phyloP scores from a whole-genome alignment of 2,797 vertebrate species.

The Cuculus canorus region DNA sequence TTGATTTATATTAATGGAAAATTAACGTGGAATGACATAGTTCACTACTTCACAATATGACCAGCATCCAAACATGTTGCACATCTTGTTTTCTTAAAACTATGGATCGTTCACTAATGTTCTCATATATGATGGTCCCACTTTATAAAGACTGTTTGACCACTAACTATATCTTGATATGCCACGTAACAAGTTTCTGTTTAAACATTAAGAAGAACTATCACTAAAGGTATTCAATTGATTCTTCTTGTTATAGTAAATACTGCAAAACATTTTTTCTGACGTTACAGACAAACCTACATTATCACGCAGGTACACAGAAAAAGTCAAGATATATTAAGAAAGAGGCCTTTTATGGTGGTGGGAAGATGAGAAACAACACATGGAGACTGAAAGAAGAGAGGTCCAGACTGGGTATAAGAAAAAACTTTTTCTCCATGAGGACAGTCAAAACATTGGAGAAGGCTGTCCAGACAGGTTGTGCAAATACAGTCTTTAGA shows the following conservation, averaged over 20 bases:
- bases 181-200: background rate
- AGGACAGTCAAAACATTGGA: background rate
- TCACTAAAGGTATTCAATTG: background rate
- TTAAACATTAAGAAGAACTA: background rate
- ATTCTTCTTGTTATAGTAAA: background rate
- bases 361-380: background rate
- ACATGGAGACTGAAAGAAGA: background rate
- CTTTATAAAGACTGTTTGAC: background rate
- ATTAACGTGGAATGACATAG: background rate
- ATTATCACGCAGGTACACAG: background rate
- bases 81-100: background rate
- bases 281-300: fast-evolving
- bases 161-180: background rate
- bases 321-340: background rate
- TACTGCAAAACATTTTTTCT: background rate
- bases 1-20: constrained; percentile 36
- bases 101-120: background rate
- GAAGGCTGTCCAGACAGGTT: background rate
- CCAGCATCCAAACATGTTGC: background rate
- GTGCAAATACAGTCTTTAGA: background rate
- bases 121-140: background rate
- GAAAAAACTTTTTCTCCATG: too few species aligned
- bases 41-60: background rate
- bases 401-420: background rate
- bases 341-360: background rate